Conservation (phyloP, 2,888 invertebrate species). For the Margaritifera margaritifera region DNA sequence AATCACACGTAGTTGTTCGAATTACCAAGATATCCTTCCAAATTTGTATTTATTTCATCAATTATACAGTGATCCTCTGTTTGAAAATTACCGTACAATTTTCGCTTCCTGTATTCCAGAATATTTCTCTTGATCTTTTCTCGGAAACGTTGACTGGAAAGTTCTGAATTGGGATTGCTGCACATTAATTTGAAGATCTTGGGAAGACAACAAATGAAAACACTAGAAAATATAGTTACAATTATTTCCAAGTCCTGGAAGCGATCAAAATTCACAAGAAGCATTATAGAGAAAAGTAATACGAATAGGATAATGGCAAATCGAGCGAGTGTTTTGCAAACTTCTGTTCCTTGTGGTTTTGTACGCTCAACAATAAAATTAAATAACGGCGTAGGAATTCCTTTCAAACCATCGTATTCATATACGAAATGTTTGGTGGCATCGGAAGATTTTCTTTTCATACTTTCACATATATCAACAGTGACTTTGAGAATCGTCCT, state of each 20-base stretch:
- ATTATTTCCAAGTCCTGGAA: neutral
- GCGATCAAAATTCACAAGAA: neutral
- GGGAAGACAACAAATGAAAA: no score
- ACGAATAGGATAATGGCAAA: neutral
- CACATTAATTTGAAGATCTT: no score
- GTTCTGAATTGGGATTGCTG: no score
- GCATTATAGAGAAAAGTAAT: neutral
- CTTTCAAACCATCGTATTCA: neutral
- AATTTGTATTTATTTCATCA: no score
- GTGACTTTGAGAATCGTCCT: neutral
- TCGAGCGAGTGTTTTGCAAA: neutral
- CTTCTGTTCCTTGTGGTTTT: neutral
- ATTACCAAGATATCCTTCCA: no score
- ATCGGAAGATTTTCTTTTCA: neutral
- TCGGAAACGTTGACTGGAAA: no score
- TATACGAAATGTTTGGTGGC: neutral
- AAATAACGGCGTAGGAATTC: neutral
- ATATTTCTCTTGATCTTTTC: no score
- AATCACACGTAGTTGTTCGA: no score
- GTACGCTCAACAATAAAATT: neutral
- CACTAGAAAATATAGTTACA: no score
- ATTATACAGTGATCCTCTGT: no score
- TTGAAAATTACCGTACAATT: no score
- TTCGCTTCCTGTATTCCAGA: no score
- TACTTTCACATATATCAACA: neutral